These are phyloP conservation scores for Astur gentilis DNA, from an alignment of 2,113 vertebrate genomes.

Conservation along the genomic window DNA sequence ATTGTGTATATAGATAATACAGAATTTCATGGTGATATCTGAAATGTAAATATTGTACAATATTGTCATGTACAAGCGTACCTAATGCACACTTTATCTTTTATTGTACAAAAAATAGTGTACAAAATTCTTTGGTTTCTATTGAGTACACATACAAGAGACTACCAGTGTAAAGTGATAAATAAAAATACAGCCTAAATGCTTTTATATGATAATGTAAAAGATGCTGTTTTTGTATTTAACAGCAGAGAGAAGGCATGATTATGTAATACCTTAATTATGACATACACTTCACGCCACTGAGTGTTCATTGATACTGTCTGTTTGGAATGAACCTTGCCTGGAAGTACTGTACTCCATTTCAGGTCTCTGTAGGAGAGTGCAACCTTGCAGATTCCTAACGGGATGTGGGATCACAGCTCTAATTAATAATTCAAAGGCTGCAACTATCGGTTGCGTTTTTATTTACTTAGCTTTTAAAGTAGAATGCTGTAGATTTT, in stretches of 20 bases:
- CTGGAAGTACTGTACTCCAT: constrained; percentile 66
- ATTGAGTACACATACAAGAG: constrained; percentile 90
- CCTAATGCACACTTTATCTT: constrained; percentile 99
- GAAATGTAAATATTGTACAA: constrained; percentile 99
- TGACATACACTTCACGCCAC: constrained; percentile 74
- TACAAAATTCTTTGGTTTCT: constrained; percentile 98
- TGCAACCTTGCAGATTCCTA: constrained; percentile 58
- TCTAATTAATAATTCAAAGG: constrained; percentile 54
- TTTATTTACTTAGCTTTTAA: constrained; percentile 68
- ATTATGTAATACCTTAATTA: constrained; percentile 76
- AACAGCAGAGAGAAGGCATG: constrained; percentile 84
- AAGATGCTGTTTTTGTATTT: constrained; percentile 86
- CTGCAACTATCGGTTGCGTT: constrained; percentile 65
- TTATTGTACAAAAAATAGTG: constrained; percentile 99
- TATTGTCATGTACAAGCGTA: constrained; percentile 99
- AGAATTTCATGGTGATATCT: constrained; percentile 95
- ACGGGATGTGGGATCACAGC: constrained; percentile 69
- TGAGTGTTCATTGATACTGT: constrained; percentile 75
- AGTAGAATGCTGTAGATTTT: constrained; percentile 69
- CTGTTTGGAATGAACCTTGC: constrained; percentile 81
- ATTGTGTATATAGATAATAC: constrained; percentile 97
- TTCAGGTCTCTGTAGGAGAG: constrained; percentile 66
- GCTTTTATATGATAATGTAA: constrained; percentile 94
- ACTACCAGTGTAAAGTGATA: constrained; percentile 87
- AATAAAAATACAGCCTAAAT: constrained; percentile 91